Evolutionary conservation across 1,140 invertebrate genomes (phyloP), one percentile per base, ranked within the genome.

Genomic region (Pantala flavescens): DNA sequence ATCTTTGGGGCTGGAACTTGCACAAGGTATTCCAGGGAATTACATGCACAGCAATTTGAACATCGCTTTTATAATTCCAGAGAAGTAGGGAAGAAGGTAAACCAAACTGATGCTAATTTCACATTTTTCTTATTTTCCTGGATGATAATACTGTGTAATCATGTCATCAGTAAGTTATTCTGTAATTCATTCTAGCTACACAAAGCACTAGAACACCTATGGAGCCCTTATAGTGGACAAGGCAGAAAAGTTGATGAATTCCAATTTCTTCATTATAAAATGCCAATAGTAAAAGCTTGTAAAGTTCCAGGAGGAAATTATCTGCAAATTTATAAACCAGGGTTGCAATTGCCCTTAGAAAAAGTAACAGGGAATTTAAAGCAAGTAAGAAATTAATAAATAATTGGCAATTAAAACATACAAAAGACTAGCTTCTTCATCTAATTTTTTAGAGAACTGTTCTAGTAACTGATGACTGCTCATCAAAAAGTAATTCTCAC

Each of bases 1-100:
- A 88, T 93, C 71, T 87, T 86, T 76, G 90, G 86, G 0, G 90
- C 90, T 24, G 91, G 91, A 0, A 84, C 89, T 0, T 79, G 90
- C 63, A 90, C 89, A 0, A 84, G 85, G 71, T 90, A 90, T 78
- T 85, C 87, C 0, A 84, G 85, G 23, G 84, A 83, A 55, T 84
- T 86, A 77, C 82, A 84, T 72, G 84, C 85, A 0, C 79, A 84
- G 0, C 76, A 81, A 28, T 79, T 81, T 70, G 76, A 81, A 14
- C 87, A 89, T 75, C 77, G 80, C 9, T 82, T 86, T 75, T 88
- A 85, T 77, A 85, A 83, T 78, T 83, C 84, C 0, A 78, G 85
- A 11, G 87, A 89, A 77, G 80, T 88, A 36, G 88, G 87, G 1
- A 81, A 84, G 43, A 82, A 82, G 80, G 86, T 87, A 80, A 76